These are phyloP conservation scores for Phrynosoma platyrhinos DNA, from an alignment of 2,113 vertebrate genomes.

Conservation along the genomic window DNA sequence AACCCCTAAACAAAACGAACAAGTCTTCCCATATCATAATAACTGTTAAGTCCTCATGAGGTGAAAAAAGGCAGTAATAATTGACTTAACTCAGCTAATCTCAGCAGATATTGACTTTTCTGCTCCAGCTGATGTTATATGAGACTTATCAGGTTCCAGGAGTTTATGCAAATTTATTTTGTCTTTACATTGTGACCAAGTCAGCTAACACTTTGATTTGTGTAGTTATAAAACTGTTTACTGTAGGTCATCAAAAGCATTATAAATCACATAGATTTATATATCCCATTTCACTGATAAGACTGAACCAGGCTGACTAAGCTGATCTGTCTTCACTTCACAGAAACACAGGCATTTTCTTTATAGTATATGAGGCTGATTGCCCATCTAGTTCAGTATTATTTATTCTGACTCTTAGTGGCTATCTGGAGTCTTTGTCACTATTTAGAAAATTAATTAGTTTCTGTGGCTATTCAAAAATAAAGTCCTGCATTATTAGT, in stretches of 20 bases:
- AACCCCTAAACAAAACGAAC: neutral
- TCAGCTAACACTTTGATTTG: slow-evolving; percentile 4
- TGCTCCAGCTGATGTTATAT: neutral
- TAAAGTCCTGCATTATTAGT: neutral
- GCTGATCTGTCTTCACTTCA: neutral
- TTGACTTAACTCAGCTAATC: neutral
- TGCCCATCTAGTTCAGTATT: neutral
- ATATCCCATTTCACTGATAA: neutral
- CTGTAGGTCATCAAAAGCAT: neutral
- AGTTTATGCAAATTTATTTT: neutral
- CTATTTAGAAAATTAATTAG: too few relatives aligned
- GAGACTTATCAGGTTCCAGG: neutral
- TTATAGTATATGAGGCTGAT: too few relatives aligned
- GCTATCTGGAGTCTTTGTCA: neutral
- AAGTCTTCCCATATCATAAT: slow-evolving; percentile 34
- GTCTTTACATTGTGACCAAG: neutral
- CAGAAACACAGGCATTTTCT: neutral
- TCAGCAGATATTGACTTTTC: neutral
- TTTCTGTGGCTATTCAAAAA: neutral
- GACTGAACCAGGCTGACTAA: neutral
- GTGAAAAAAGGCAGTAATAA: neutral
- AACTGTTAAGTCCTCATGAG: neutral
- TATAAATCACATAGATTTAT: neutral
- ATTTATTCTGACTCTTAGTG: neutral
- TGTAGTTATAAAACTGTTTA: neutral